Base-by-base conservation (phyloP, 2,797 vertebrate genomes). In the Lithobates sylvaticus region DNA sequence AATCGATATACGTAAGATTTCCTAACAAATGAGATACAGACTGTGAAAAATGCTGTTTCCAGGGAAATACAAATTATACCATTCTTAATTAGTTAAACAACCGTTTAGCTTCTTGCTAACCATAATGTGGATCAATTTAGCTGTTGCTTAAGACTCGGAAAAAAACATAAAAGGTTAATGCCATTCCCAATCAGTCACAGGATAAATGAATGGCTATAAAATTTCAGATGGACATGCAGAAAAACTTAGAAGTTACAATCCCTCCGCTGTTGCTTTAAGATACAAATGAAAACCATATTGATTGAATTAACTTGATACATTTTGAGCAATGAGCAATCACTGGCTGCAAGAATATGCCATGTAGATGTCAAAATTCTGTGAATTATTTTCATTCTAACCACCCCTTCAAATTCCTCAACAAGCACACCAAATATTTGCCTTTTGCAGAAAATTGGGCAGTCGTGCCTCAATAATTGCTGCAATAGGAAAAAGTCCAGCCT, bases 251-350 rank as follows among this genome's bases (percentile, higher is more conserved):
- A 23, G 61, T 65, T 65, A 65, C 61, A 65, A 65, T 65, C 10
- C 10, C 9, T 65, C 10, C 9, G 3, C 61, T 26, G 23, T 65
- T 65, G 61, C 61, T 76, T 50, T 76, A 54, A 58, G 9, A 76
- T 76, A 61, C 50, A 58, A 58, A 58, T 47, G 39, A 58, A 32
- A 61, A 76, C 75, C 75, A 58, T 61, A 76, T 76, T 61, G 50
- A 76, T 13, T 61, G 27, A 16, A 76, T 76, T 76, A 76, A 47
- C n/a, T 39, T 76, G 73, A 76, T 76, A 29, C 15, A 13, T 65
- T 65, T 18, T 65, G 61, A 26, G 61, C 58, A 61, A 61, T 61
- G 58, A 61, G 58, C 61, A 65, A 65, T 65, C 61, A 65, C 61
- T 26, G 10, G 23, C 61, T 65, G 61, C 23, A 26, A 26, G n/a